Percentiles rank a stretch among this genome's conserved stretches.
Evolutionary conservation across 2,113 vertebrate genomes (phyloP).

Genomic region (Struthio camelus): DNA sequence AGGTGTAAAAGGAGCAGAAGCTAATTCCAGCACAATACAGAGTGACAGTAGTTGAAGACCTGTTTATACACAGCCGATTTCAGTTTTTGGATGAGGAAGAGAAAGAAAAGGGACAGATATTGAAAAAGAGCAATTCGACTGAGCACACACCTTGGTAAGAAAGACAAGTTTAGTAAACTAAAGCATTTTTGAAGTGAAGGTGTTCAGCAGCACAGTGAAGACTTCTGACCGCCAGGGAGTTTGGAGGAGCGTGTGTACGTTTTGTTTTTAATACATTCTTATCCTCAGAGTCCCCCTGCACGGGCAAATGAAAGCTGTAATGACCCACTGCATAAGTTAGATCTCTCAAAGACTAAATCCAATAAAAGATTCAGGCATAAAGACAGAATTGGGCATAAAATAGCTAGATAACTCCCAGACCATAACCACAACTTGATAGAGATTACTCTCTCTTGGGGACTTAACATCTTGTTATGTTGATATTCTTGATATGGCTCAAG

Average conservation of each 20-base stretch:
- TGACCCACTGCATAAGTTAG: constrained; percentile 34
- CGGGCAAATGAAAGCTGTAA: constrained; percentile 2
- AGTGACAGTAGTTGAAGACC: neutral
- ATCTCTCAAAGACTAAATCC: neutral
- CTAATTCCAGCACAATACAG: neutral
- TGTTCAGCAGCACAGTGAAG: neutral
- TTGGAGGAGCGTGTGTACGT: neutral
- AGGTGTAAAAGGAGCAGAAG: neutral
- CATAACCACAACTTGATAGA: neutral
- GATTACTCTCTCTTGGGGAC: neutral
- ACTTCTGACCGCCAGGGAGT: neutral
- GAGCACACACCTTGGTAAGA: neutral
- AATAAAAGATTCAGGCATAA: constrained; percentile 1
- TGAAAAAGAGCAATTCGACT: neutral
- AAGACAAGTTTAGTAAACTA: neutral
- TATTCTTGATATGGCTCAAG: neutral
- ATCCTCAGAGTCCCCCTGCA: neutral
- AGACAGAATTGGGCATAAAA: neutral
- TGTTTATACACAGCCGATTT: neutral
- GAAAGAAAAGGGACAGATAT: no score
- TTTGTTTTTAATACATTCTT: neutral
- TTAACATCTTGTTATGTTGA: constrained; percentile 29
- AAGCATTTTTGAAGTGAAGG: neutral
- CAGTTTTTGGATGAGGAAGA: neutral
- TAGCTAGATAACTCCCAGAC: neutral